phyloP scores from a whole-genome alignment of 2,113 vertebrate species.

The Pelecanus crispus region DNA sequence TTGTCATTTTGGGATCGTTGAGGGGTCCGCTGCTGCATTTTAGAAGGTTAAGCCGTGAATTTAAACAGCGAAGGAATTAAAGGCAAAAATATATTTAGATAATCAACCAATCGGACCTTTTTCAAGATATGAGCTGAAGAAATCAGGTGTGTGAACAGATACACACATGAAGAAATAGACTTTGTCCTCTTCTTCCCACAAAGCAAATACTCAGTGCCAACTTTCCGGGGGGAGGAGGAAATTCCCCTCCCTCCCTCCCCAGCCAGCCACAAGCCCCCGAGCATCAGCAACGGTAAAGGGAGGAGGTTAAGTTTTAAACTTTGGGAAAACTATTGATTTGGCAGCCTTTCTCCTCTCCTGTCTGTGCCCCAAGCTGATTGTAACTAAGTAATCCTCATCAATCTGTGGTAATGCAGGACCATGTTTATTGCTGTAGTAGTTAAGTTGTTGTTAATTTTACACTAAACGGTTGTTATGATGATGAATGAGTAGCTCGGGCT shows the following conservation, averaged over 20 bases:
- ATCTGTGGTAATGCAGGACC: constrained; percentile 69
- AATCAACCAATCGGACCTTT: neutral
- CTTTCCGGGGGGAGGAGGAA: neutral
- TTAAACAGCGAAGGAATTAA: neutral
- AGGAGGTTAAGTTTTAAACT: constrained; percentile 1
- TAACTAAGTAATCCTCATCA: constrained; percentile 69
- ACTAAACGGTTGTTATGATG: constrained; percentile 77
- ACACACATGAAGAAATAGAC: neutral
- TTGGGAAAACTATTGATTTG: constrained; percentile 18
- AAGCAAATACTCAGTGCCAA: constrained; percentile 13
- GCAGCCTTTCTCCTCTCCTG: neutral
- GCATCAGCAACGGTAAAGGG: neutral
- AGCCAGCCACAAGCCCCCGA: neutral
- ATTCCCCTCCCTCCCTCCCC: neutral
- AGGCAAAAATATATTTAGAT: neutral
- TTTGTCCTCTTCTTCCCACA: constrained; percentile 45
- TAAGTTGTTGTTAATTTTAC: constrained; percentile 81
- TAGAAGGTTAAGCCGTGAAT: neutral
- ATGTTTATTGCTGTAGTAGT: constrained; percentile 71
- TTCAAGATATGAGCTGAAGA: neutral
- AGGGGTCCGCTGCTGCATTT: neutral
- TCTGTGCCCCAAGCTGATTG: constrained; percentile 47
- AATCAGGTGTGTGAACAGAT: neutral
- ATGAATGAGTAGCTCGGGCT: constrained; percentile 67
- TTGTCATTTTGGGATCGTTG: neutral